A percentile compares a stretch with the other conserved stretches of the same genome.
phyloP scores from a whole-genome alignment of 2,888 invertebrate species.

The Tenthredo notha region DNA sequence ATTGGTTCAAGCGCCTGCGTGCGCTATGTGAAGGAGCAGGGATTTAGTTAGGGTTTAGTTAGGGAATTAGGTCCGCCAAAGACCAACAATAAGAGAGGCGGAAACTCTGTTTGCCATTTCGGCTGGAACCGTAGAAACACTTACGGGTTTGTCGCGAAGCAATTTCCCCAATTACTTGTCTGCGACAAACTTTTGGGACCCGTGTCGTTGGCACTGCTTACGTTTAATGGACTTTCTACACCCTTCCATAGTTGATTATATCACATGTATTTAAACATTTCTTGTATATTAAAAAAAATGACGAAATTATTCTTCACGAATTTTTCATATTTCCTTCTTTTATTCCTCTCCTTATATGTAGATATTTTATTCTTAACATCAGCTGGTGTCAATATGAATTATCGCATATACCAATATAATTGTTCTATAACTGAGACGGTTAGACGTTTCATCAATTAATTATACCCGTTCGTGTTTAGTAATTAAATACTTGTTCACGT shows the following conservation, averaged over 20 bases:
- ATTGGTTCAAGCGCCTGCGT: neutral
- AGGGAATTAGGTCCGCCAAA: slow-evolving; percentile 26
- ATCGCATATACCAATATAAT: neutral
- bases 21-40: neutral
- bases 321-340: neutral
- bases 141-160: slow-evolving; percentile 47
- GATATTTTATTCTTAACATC: neutral
- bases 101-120: slow-evolving; percentile 33
- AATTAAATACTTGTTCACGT: neutral
- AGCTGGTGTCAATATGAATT: neutral
- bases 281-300: slow-evolving; percentile 1
- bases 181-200: slow-evolving; percentile 41
- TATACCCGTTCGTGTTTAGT: neutral
- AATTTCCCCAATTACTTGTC: slow-evolving; percentile 32
- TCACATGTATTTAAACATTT: neutral
- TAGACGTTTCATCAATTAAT: neutral
- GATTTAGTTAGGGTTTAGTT: slow-evolving; percentile 39
- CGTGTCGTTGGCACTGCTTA: slow-evolving; percentile 43
- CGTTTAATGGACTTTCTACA: slow-evolving; percentile 22
- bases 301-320: neutral
- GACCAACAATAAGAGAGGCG: slow-evolving; percentile 13
- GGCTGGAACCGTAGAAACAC: slow-evolving; percentile 42
- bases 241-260: neutral
- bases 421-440: neutral
- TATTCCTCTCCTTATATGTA: too few relatives aligned